Evolutionary conservation across 2,113 vertebrate species (phyloP).

Genomic region (Oreochromis tanganicae): DNA sequence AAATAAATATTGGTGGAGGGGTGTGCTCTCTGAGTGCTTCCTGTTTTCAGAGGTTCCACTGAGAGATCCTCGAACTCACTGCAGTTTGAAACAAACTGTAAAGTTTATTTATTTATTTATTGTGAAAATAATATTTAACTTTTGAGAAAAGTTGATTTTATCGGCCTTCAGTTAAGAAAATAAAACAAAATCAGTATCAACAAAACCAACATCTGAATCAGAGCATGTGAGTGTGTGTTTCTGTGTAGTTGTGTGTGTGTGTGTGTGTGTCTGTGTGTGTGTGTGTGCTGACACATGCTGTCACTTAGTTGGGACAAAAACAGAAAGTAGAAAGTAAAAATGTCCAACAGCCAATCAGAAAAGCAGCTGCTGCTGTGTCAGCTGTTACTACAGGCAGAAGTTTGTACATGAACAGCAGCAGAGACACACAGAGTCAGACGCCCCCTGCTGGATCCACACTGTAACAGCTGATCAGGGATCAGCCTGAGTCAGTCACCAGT

Average conservation of each 20-base stretch:
- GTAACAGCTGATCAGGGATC: no score
- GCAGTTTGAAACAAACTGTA: not conserved
- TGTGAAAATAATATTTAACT: rapidly evolving
- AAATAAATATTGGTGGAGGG: not conserved
- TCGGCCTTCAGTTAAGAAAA: rapidly evolving
- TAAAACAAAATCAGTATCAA: not conserved
- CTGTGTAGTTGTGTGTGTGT: rapidly evolving
- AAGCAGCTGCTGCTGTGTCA: no score
- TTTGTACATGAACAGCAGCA: no score
- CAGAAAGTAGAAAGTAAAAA: no score
- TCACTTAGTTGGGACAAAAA: no score
- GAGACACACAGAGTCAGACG: no score
- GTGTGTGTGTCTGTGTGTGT: no score
- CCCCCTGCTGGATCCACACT: no score
- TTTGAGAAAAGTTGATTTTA: rapidly evolving
- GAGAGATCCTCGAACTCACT: rapidly evolving
- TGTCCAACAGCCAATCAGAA: no score
- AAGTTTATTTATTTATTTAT: not conserved
- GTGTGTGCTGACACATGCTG: no score
- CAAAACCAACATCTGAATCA: not conserved
- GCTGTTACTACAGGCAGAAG: no score
- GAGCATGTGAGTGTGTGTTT: rapidly evolving
- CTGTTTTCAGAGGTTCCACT: not conserved
- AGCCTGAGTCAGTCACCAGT: no score
- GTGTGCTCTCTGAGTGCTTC: not conserved